Base-by-base conservation (phyloP, 2,888 invertebrate species). In the Pyrocoelia pectoralis region DNA sequence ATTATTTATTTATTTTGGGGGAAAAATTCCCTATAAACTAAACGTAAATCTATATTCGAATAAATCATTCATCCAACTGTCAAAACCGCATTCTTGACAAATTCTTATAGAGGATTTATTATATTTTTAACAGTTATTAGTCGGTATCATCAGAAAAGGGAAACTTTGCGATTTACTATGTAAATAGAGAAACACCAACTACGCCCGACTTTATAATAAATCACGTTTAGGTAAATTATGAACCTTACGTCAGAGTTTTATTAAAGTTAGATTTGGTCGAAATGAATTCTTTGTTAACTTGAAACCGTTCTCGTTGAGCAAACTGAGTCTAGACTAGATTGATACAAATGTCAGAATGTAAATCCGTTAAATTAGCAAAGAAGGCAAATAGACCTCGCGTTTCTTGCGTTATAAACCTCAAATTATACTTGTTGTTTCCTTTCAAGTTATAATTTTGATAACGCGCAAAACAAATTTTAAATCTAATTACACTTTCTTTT, bases 361-460 rank as follows among this genome's bases (percentile, higher is more conserved):
- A 72, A 72, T 68, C 70, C 68, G 69, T 69, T 68, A 70, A 72
- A 72, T 72, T 73, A 73, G 69, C 70, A 72, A 72, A 70, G 69
- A 72, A 67, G 71, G 61, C 71, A 72, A 70, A 72, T 68, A 72
- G 70, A 72, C 61, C 63, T 64, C 62, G 66, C 65, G 67, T 62
- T 58, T 52, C 62, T 51, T 46, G 46, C 40, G 24, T 51, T 54
- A 60, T 60, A 55, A 51, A 46, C 53, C 52, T 24, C 48, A 29
- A 33, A 60, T 60, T 54, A 48, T 48, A 40, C 12, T 28, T 53
- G 4, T 48, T 54, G 53, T 59, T 46, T 48, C 51, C 43, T 49
- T 60, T 54, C 54, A 60, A 40, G 38, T 49, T 54, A 48, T 54
- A 60, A 54, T 54, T 48, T 33, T 54, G 29, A 58, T 14, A 17